Evolutionary conservation across 2,797 vertebrate species (phyloP), one percentile per base, ranked within the genome.

Genomic region (Chelmon rostratus): DNA sequence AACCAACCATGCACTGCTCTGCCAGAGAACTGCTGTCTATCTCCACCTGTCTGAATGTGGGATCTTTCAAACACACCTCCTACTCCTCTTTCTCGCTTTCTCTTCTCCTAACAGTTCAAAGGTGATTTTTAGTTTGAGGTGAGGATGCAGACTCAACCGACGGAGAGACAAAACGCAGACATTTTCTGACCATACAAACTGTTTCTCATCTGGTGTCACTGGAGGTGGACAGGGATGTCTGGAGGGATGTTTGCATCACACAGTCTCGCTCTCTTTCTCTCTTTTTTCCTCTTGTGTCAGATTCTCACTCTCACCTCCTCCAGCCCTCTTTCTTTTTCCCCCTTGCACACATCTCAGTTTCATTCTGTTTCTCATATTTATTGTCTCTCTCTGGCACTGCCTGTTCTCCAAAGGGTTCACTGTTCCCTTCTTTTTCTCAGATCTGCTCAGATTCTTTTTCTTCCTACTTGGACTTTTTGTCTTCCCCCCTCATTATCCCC

Each of bases 271-370:
- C 37, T 63, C 63, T 44, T 53, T 63, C 21, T 76, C 25, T 49
- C 11, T 21, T 13, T 68, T 64, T 49, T 64, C 52, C 42, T 68
- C 67, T 61, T 28, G 53, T 62, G 62, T 88, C 73, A 42, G 35
- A 35, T 71, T 78, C 72, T 77, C 82, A 64, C 77, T 83, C 77
- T 75, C 77, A 78, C 81, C 77, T 88, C 83, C 86, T 79, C 78
- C 75, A 67, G 49, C 35, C 49, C 63, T 76, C 33, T 46, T 28
- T 54, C 56, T 68, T 47, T 63, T 67, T 38, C 61, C 28, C 63
- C 53, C 84, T 77, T 83, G 76, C 87, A 88, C 90, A 90, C 82
- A 70, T 92, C 90, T 92, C 88, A 74, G 80, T 90, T 92, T 92
- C 87, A 70, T 82, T 89, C 87, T 86, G 85, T 88, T 90, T 87